These are phyloP conservation scores for Spilosoma lubricipeda DNA, from an alignment of 2,888 invertebrate genomes.

Conservation along the genomic window DNA sequence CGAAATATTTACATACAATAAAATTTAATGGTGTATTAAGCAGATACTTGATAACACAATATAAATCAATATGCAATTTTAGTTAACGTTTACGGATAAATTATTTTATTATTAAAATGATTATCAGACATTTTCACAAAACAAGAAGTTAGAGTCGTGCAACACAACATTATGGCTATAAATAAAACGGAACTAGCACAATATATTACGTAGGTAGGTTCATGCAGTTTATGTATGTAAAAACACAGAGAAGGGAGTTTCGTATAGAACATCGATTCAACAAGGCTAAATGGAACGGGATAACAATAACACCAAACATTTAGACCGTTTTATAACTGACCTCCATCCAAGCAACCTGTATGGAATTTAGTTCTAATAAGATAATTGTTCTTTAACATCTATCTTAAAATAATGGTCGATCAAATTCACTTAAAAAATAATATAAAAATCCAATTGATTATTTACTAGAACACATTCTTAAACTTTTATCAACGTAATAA, in stretches of 20 bases:
- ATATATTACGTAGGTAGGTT: conserved; percentile 21
- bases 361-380: conserved; percentile 69
- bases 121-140: neutral
- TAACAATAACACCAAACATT: conserved; percentile 55
- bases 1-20: neutral
- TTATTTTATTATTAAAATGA: too few species aligned
- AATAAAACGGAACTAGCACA: conserved; percentile 26
- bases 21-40: neutral
- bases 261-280: conserved; percentile 57
- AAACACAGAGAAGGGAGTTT: conserved; percentile 24
- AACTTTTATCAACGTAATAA: too few species aligned
- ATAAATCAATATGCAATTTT: neutral
- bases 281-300: conserved; percentile 50
- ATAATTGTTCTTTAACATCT: conserved; percentile 37
- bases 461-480: neutral
- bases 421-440: neutral
- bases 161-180: conserved; percentile 33
- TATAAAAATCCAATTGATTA: too few species aligned
- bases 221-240: conserved; percentile 36
- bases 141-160: conserved; percentile 40
- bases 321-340: conserved; percentile 78
- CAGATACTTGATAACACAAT: neutral
- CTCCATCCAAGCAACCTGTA: conserved; percentile 89
- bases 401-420: neutral
- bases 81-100: too few species aligned